Evolutionary conservation across 92 coral and sea anemone species (phyloP).

Genomic region (Zoanthus gigantus): DNA sequence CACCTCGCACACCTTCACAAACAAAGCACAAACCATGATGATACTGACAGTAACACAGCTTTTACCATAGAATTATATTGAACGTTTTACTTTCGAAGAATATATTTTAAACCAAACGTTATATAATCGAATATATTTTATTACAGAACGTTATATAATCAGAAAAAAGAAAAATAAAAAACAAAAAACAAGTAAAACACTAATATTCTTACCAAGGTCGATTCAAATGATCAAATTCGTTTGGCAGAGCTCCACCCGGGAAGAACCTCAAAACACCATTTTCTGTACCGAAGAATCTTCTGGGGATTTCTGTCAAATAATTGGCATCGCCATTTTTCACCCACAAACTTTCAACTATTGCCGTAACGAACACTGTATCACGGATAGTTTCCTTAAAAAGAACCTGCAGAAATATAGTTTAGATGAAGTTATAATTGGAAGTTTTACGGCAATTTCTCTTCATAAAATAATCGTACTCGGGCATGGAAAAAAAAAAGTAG

Average conservation of each 20-base stretch:
- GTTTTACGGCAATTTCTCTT: not conserved
- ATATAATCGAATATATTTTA: too few relatives aligned
- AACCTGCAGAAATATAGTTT: not conserved
- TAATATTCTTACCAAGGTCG: constrained; percentile 72
- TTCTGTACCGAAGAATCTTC: constrained; percentile 80
- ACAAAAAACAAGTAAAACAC: too few relatives aligned
- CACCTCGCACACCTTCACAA: too few relatives aligned
- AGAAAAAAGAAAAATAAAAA: too few relatives aligned
- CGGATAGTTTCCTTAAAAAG: constrained; percentile 49
- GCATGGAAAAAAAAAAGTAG: too few relatives aligned
- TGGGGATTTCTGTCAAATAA: constrained; percentile 62
- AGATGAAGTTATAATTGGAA: not conserved
- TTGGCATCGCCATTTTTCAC: constrained; percentile 18
- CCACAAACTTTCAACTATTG: constrained; percentile 65
- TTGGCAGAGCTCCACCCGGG: constrained; percentile 83
- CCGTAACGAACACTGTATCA: constrained; percentile 56
- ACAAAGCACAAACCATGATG: too few relatives aligned
- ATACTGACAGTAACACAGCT: too few relatives aligned
- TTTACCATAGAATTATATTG: too few relatives aligned
- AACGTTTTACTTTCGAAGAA: too few relatives aligned
- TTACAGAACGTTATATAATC: too few relatives aligned
- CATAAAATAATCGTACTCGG: not conserved
- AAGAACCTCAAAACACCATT: constrained; percentile 79
- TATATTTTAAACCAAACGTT: too few relatives aligned
- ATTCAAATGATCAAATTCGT: constrained; percentile 72